A percentile compares a stretch with the other conserved stretches of the same genome.
Evolutionary conservation across 2,888 invertebrate genomes (phyloP).

Genomic region (Chorisops tibialis): DNA sequence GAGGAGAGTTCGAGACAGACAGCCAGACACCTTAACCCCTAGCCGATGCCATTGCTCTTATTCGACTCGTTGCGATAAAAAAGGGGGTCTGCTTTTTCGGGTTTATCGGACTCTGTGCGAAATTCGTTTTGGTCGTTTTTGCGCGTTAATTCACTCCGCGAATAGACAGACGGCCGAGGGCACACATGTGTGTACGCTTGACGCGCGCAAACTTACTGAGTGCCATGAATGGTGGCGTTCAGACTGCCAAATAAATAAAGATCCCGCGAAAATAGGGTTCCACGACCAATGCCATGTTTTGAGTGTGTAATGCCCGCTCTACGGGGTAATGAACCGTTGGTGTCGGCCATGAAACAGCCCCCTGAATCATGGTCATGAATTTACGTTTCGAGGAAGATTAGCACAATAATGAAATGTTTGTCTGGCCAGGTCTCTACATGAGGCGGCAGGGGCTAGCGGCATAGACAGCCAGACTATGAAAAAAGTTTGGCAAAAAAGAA

Average conservation of each 20-base stretch:
- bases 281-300: neutral
- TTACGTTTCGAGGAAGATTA: conserved; percentile 10
- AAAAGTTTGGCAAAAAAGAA: too few species aligned
- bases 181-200: neutral
- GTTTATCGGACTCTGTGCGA: conserved; percentile 17
- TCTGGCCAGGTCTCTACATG: neutral
- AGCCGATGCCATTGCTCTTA: conserved; percentile 3
- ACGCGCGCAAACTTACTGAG: neutral
- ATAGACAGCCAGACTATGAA: too few species aligned
- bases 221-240: neutral
- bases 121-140: conserved; percentile 15
- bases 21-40: conserved; percentile 12
- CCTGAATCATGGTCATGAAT: neutral
- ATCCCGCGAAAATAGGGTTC: neutral
- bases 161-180: neutral
- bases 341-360: conserved; percentile 15
- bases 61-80: conserved; percentile 6
- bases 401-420: conserved; percentile 12
- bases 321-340: conserved; percentile 2
- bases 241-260: too few species aligned
- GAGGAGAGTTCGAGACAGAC: conserved; percentile 7
- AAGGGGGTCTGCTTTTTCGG: neutral
- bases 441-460: neutral
- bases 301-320: neutral
- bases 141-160: neutral